Evolutionary conservation across 2,113 vertebrate genomes (phyloP).

Genomic region (Anoplopoma fimbria): DNA sequence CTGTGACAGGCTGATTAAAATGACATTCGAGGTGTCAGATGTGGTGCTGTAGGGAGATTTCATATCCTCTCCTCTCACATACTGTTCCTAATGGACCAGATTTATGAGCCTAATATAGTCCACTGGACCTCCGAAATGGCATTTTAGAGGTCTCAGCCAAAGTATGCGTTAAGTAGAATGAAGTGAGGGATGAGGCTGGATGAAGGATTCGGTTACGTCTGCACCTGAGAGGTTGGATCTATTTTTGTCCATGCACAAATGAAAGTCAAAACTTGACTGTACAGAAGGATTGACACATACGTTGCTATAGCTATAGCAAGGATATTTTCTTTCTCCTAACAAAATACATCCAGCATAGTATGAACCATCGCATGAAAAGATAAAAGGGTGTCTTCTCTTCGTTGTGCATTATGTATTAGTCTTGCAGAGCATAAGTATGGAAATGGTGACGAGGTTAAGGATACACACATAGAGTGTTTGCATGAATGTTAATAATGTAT

Average conservation of each 20-base stretch:
- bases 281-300: background rate
- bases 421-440: background rate
- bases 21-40: conserved; percentile 71
- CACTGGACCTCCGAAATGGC: conserved; percentile 53
- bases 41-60: conserved; percentile 62
- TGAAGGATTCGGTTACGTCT: conserved; percentile 5
- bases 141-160: conserved; percentile 55
- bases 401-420: background rate
- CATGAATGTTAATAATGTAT: background rate
- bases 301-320: background rate
- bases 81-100: conserved; percentile 57
- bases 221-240: conserved; percentile 19
- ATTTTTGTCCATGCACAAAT: conserved; percentile 19
- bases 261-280: background rate
- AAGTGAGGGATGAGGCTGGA: conserved; percentile 22
- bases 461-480: background rate
- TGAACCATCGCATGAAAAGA: background rate
- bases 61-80: conserved; percentile 52
- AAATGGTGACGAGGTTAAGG: background rate
- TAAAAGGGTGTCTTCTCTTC: background rate
- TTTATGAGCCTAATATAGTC: conserved; percentile 68
- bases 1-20: conserved; percentile 76
- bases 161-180: conserved; percentile 50
- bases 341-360: background rate
- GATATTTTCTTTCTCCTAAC: background rate